Conservation (phyloP, 2,888 invertebrate genomes). For the Eugnorisma glareosa region DNA sequence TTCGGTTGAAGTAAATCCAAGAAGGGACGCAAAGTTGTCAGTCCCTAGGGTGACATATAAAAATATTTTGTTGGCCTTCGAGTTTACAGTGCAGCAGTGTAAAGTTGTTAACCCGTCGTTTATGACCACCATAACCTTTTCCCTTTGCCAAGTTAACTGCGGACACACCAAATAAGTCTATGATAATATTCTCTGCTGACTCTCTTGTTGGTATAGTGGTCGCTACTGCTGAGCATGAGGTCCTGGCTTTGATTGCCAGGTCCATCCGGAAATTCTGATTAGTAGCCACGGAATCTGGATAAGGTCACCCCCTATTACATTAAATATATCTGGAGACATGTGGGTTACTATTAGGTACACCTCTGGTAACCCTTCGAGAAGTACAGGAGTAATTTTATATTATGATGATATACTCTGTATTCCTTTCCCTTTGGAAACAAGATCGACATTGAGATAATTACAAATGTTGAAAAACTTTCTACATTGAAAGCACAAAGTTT, state of each 20-base stretch:
- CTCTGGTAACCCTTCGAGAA: background rate
- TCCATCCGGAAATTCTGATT: background rate
- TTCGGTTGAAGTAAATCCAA: constrained; percentile 19
- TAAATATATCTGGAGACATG: background rate
- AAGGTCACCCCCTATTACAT: background rate
- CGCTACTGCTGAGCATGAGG: too few relatives aligned
- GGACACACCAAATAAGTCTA: constrained; percentile 48
- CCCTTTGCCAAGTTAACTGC: constrained; percentile 55
- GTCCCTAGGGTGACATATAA: constrained; percentile 35
- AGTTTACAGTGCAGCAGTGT: constrained; percentile 66
- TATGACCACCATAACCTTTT: constrained; percentile 62
- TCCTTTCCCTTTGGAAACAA: constrained; percentile 15
- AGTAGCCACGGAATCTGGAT: background rate
- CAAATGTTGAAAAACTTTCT: constrained; percentile 24
- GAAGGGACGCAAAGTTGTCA: constrained; percentile 41
- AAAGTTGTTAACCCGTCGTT: constrained; percentile 62
- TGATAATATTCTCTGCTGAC: constrained; percentile 27
- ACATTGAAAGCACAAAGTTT: constrained; percentile 43
- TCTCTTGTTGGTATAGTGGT: background rate
- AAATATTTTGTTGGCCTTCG: constrained; percentile 49
- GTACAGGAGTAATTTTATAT: background rate
- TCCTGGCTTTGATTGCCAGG: background rate
- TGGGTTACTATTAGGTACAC: background rate
- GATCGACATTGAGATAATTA: constrained; percentile 25
- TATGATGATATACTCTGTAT: constrained; percentile 6